These are phyloP conservation scores for Orchestia grillus DNA, from an alignment of 1,140 invertebrate species.

Conservation along the genomic window DNA sequence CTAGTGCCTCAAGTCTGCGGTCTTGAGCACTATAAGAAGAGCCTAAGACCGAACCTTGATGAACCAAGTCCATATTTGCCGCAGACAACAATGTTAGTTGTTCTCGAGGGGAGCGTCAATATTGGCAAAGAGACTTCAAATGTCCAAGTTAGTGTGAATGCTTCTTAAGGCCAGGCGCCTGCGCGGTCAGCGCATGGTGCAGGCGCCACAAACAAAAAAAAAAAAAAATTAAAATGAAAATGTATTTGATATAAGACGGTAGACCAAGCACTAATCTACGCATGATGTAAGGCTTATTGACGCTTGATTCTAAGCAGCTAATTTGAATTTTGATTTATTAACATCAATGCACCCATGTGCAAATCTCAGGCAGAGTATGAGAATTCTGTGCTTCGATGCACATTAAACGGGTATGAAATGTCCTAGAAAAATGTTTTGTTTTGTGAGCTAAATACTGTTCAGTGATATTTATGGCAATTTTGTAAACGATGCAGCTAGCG, in stretches of 20 bases:
- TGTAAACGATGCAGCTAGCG: background rate
- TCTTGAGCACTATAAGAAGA: background rate
- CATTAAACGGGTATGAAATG: background rate
- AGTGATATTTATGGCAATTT: background rate
- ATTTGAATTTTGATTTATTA: background rate
- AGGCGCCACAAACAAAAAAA: background rate
- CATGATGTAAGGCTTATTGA: background rate
- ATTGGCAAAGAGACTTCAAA: conserved; percentile 29
- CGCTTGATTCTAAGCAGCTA: background rate
- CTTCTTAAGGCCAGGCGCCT: background rate
- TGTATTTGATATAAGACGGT: background rate
- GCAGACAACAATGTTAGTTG: conserved; percentile 22
- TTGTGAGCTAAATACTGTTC: background rate
- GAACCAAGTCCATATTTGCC: conserved; percentile 18
- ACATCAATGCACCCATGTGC: background rate
- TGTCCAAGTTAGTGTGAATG: conserved; percentile 13
- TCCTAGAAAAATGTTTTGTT: background rate
- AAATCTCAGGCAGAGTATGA: background rate
- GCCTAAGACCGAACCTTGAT: conserved; percentile 4
- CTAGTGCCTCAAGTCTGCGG: background rate
- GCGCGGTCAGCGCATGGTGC: background rate
- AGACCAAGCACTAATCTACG: background rate
- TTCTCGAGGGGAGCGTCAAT: conserved; percentile 20
- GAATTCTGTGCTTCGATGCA: background rate
- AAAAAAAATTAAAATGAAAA: background rate